Evolutionary conservation across 2,797 vertebrate genomes (phyloP), one percentile per base, ranked within the genome.

Genomic region (Rhinella marina): DNA sequence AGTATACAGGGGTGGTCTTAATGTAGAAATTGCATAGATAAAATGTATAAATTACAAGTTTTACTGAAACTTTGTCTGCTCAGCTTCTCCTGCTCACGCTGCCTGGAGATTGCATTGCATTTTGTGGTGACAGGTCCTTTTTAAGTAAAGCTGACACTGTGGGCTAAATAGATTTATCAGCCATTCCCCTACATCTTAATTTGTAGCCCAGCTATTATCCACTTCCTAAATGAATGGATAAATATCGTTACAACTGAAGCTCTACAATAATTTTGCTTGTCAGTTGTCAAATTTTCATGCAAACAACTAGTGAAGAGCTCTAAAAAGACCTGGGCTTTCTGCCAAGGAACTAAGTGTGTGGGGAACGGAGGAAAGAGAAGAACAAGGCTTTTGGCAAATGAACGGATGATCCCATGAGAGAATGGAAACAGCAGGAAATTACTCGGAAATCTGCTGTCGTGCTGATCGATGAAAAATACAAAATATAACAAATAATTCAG

Each of bases 181-280:
- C 48, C n/a, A 75, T 52, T 75, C 72, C 3, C 48, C 21, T n/a
- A 50, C 21, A 75, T 23, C 41, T n/a, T 75, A n/a, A n/a, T 75
- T 75, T 52, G 3, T 5, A 13, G 48, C 41, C 12, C 10, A 11
- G 1, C 21, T 75, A 75, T 50, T 52, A 50, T 75, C 41, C 12
- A 14, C 61, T 66, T 82, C 32, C 41, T 27, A 50, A 81, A 50
- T 64, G 4, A 50, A 82, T 64, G 48, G 8, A 61, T 41, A 62
- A 85, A 85, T 77, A 52, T 61, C 23, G 23, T 77, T 76, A 77
- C n/a, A 23, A 73, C 77, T 77, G 77, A 50, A n/a, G 41, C 72
- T 23, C 9, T 75, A 85, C 72, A 76, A 76, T 62, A 25, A 77
- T 77, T 85, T 76, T 64, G 66, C 23, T 75, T 77, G 41, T 59